Percentiles rank a stretch among this genome's conserved stretches.
Evolutionary conservation across 1,140 invertebrate species (phyloP).

Genomic region (Archegozetes longisetosus): DNA sequence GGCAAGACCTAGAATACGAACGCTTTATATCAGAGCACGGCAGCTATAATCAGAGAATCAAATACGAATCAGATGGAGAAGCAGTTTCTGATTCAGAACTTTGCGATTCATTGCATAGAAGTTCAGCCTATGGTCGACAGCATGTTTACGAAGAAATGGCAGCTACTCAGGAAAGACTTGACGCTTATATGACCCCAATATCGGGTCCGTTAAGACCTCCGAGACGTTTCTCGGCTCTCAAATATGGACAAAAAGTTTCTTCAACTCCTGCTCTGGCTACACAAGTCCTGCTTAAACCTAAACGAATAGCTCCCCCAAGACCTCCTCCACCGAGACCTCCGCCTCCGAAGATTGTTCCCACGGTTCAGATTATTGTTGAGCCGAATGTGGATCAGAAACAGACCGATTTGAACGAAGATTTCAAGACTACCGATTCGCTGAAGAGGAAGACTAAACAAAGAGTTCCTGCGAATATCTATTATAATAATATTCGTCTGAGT

Average conservation of each 20-base stretch:
- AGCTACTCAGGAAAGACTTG: slow-evolving; percentile 5
- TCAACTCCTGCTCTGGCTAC: neutral
- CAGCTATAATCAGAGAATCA: neutral
- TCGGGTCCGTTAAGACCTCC: slow-evolving; percentile 9
- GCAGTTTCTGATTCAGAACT: slow-evolving; percentile 14
- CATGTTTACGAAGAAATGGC: slow-evolving; percentile 8
- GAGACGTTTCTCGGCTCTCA: neutral
- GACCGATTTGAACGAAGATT: neutral
- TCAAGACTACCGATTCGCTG: neutral
- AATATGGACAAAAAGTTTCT: neutral
- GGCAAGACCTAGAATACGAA: neutral
- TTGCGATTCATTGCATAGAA: slow-evolving; percentile 2
- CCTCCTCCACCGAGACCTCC: slow-evolving; percentile 12
- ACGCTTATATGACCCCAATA: slow-evolving; percentile 5
- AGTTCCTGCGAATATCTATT: slow-evolving; percentile 4
- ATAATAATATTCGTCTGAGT: slow-evolving; percentile 3
- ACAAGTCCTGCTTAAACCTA: neutral
- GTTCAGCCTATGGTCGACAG: neutral
- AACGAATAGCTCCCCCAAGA: slow-evolving; percentile 9
- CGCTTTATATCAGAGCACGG: neutral
- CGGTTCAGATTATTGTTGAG: too few species aligned
- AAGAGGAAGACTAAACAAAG: neutral
- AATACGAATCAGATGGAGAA: slow-evolving; percentile 8
- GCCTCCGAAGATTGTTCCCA: neutral
- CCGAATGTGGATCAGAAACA: too few species aligned